phyloP scores from a whole-genome alignment of 2,888 invertebrate genomes.

The Heteromyza rotundicornis region DNA sequence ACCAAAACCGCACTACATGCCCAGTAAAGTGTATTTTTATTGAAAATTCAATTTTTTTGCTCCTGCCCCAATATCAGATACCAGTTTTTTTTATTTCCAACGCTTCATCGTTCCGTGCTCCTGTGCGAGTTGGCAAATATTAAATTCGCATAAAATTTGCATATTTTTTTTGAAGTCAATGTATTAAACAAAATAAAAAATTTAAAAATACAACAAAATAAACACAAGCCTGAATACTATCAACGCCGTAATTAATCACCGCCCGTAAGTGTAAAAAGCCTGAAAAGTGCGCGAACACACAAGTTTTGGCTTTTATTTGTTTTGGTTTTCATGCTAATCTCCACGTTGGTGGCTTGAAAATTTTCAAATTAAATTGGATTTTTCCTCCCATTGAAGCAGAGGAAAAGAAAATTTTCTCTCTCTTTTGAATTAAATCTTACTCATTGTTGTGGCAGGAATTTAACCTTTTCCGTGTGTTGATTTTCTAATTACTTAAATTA shows the following conservation, averaged over 20 bases:
- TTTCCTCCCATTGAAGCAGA: neutral
- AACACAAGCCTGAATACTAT: neutral
- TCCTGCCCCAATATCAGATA: neutral
- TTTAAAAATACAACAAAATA: too few species aligned
- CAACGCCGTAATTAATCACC: constrained; percentile 1
- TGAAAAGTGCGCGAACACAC: neutral
- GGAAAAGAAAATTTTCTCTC: neutral
- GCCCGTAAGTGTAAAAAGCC: neutral
- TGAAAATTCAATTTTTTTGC: neutral
- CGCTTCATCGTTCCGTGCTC: too few species aligned
- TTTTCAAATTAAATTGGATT: neutral
- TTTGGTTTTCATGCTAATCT: too few species aligned
- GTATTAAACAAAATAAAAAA: too few species aligned
- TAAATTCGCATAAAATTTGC: constrained; percentile 4
- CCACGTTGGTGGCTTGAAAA: too few species aligned
- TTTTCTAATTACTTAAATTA: constrained; percentile 1
- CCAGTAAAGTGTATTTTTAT: neutral
- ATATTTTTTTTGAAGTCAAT: neutral
- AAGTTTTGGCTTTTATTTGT: too few species aligned
- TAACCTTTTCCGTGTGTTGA: neutral
- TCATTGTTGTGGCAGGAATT: neutral
- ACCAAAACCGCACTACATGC: neutral
- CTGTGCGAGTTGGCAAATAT: too few species aligned
- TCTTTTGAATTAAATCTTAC: neutral
- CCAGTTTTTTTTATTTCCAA: neutral